These are phyloP conservation scores for Chiridota heheva DNA, from an alignment of 35 echinoderm and acorn worm genomes.

Conservation along the genomic window DNA sequence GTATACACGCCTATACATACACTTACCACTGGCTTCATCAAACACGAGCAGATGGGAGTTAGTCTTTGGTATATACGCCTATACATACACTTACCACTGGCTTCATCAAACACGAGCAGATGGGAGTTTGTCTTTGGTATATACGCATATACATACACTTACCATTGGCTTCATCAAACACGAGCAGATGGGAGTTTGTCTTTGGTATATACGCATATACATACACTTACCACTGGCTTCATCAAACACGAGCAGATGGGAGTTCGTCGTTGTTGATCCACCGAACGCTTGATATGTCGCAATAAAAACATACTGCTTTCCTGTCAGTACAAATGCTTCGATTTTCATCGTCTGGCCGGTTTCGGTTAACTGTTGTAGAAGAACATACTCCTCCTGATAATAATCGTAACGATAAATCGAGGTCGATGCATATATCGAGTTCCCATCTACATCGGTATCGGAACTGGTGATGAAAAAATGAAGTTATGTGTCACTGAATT, in stretches of 20 bases:
- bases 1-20: too few species aligned
- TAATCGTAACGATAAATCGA: constrained; percentile 3
- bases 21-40: too few species aligned
- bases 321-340: constrained; percentile 2
- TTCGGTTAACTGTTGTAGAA: constrained; percentile 5
- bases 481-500: neutral
- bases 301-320: constrained; percentile 28
- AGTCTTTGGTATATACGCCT: too few species aligned
- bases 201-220: too few species aligned
- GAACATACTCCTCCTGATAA: neutral
- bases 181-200: too few species aligned
- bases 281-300: constrained; percentile 19
- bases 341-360: constrained; percentile 15
- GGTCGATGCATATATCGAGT: constrained; percentile 4
- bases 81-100: too few species aligned
- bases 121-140: too few species aligned
- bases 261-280: constrained; percentile 24
- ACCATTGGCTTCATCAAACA: too few species aligned
- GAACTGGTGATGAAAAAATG: neutral
- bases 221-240: constrained; percentile 28
- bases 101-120: too few species aligned
- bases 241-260: constrained; percentile 11
- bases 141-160: too few species aligned
- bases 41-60: too few species aligned
- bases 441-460: constrained; percentile 6